phyloP scores from a whole-genome alignment of 2,113 vertebrate species.

The Ceyx margarethae region DNA sequence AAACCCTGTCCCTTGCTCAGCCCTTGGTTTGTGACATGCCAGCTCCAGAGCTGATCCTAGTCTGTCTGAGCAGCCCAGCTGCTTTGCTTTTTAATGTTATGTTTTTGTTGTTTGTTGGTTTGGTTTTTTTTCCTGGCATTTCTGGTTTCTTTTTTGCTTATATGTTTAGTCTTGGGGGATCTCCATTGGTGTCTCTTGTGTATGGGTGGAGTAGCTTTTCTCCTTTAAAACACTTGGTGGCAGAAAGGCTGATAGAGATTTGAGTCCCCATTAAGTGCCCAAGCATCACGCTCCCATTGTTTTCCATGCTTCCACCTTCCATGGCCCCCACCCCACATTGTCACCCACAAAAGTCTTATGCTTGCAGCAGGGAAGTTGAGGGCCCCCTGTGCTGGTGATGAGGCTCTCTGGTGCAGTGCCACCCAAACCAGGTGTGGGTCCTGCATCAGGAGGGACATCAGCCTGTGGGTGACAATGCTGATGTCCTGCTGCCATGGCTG shows the following conservation, averaged over 20 bases:
- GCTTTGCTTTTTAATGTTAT: neutral
- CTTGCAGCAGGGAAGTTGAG: neutral
- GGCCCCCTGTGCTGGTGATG: neutral
- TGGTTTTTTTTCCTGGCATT: neutral
- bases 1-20: neutral
- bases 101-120: too few relatives aligned
- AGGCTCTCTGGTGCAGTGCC: neutral
- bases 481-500: neutral
- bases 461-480: rapidly evolving
- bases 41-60: neutral
- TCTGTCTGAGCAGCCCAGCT: neutral
- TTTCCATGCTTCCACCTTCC: neutral
- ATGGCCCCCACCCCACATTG: neutral
- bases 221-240: neutral
- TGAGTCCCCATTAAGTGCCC: neutral
- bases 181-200: neutral
- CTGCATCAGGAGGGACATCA: neutral
- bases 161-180: neutral
- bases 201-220: neutral
- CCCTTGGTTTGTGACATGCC: neutral
- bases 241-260: neutral
- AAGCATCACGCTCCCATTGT: rapidly evolving
- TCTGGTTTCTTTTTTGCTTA: neutral
- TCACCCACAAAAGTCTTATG: neutral
- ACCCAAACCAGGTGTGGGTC: neutral